Conservation (phyloP, 2,888 invertebrate genomes). For the Cryptus armator region DNA sequence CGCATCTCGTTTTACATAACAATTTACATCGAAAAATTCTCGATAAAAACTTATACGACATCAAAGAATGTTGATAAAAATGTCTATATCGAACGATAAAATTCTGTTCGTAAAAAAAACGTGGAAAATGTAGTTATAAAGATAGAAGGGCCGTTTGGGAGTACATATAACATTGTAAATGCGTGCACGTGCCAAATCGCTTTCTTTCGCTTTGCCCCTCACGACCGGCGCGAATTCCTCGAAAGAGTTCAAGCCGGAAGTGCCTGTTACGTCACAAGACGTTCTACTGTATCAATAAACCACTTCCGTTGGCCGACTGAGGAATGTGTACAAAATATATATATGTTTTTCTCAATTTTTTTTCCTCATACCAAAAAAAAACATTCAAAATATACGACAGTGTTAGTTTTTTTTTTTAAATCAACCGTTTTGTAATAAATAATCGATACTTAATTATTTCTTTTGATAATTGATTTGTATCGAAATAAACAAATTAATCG, state of each 20-base stretch:
- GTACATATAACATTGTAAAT: neutral
- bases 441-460: too few relatives aligned
- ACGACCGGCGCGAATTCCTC: slow-evolving; percentile 31
- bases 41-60: too few relatives aligned
- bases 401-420: neutral
- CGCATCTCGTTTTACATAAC: neutral
- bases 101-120: too few relatives aligned
- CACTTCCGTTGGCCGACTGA: slow-evolving; percentile 53
- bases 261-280: slow-evolving; percentile 61
- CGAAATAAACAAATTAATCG: too few relatives aligned
- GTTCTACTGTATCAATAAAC: slow-evolving; percentile 62
- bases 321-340: neutral
- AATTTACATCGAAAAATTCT: neutral
- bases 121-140: neutral
- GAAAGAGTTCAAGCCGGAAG: slow-evolving; percentile 48
- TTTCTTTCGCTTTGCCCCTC: slow-evolving; percentile 29
- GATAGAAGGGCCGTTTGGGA: neutral
- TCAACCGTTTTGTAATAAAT: neutral
- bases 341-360: slow-evolving; percentile 3
- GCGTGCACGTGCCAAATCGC: slow-evolving; percentile 5
- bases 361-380: neutral
- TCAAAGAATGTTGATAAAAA: too few relatives aligned
- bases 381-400: neutral
- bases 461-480: too few relatives aligned
- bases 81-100: too few relatives aligned